Evolutionary conservation across 2,888 invertebrate species (phyloP), one percentile per base, ranked within the genome.

Genomic region (Cheilosia impressa): DNA sequence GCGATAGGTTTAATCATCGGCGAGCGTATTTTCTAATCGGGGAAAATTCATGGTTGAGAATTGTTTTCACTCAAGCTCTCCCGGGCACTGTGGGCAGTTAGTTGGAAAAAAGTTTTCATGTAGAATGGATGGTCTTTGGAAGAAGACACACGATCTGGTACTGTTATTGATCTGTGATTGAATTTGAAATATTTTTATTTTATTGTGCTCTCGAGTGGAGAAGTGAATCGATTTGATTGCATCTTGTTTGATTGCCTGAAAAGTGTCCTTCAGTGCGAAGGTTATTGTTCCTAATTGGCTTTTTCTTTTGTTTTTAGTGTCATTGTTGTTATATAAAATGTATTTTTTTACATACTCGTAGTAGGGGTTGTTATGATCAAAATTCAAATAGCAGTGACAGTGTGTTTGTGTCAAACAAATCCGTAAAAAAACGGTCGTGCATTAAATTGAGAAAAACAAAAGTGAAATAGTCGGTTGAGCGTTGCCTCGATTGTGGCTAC

Each of bases 1-100:
- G 78, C 55, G 83, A 83, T 83, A 83, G 43, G 57, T 69, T 75
- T 80, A 80, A 80, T 80, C 73, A 19, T 60, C 27, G 27, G 19
- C 43, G 27, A 34, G 19, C 43, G 9, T 53, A 38, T 27, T 65
- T 62, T 80, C 80, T 80, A 80, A 80, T 81, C 45, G 63, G 57
- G 63, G 57, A 19, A 68, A 55, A 68, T 68, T 68, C 41, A 52
- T 62, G 38, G 10, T 45, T 27, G 53, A 60, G 72, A 66, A 41
- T 41, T 55, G 66, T 6, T 60, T 66, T 60, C 1, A 60, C 22
- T 43, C n/a, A 65, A 41, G 13, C 50, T 47, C 50, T 47, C 5
- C 17, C 2, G 47, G 27, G 31, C 57, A 31, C n/a, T 24, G 22
- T 17, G 17, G 47, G 19, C 31, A 31, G 45, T 83, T 83, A 83